phyloP scores from a whole-genome alignment of 2,113 vertebrate genomes.

The Thamnaconus septentrionalis region DNA sequence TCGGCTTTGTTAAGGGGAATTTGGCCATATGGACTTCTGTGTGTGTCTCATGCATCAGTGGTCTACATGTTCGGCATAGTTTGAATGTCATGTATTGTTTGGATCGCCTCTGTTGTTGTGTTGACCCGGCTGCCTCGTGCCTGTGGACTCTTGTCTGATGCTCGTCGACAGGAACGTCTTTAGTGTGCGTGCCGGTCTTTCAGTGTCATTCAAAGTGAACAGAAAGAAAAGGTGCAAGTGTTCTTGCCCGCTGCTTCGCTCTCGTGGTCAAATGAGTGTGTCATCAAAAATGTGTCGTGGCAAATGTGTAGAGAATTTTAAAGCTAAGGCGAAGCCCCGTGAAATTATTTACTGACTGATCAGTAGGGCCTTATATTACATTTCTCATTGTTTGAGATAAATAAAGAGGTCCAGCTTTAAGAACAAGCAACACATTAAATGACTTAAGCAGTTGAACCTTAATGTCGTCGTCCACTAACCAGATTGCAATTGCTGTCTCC shows the following conservation, averaged over 20 bases:
- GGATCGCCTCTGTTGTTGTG: slow-evolving; percentile 33
- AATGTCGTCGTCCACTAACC: too few relatives aligned
- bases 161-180: not conserved
- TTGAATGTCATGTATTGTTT: slow-evolving; percentile 29
- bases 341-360: not conserved
- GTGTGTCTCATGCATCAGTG: slow-evolving; percentile 28
- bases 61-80: slow-evolving; percentile 15
- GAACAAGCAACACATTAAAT: too few relatives aligned
- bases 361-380: too few relatives aligned
- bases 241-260: slow-evolving; percentile 31
- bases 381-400: too few relatives aligned
- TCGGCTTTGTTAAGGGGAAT: slow-evolving; percentile 21
- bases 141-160: slow-evolving; percentile 39
- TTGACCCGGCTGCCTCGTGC: slow-evolving; percentile 27
- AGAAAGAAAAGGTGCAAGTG: not conserved
- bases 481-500: too few relatives aligned
- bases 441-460: too few relatives aligned
- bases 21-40: slow-evolving; percentile 36
- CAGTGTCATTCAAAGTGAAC: too few relatives aligned
- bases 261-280: slow-evolving; percentile 28
- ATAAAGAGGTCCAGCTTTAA: too few relatives aligned
- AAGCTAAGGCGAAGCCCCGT: slow-evolving; percentile 9
- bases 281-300: slow-evolving; percentile 30
- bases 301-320: not conserved
- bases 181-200: too few relatives aligned